Conservation (phyloP, 2,113 vertebrate genomes). For the Donacobius atricapilla region DNA sequence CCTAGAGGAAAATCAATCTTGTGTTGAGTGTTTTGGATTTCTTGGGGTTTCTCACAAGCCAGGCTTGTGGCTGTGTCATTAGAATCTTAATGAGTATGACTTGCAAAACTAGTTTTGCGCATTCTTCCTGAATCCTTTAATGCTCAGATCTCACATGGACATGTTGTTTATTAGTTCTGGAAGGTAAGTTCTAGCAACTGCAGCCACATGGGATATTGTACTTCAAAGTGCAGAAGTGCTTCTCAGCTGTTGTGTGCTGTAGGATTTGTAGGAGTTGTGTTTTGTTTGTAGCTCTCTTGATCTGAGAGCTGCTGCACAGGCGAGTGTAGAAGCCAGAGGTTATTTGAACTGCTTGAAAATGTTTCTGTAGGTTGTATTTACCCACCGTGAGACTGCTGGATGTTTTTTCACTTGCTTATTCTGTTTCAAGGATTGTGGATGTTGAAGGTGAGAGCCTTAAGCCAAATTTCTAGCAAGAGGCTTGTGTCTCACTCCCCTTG, state of each 20-base stretch:
- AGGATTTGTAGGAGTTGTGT: neutral
- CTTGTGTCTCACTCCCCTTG: neutral
- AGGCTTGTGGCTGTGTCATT: neutral
- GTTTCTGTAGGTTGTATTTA: neutral
- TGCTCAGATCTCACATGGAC: neutral
- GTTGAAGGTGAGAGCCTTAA: neutral
- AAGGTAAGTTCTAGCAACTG: neutral
- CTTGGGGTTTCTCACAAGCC: neutral
- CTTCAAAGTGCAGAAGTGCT: neutral
- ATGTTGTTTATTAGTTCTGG: neutral
- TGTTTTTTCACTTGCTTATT: neutral
- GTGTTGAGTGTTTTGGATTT: neutral
- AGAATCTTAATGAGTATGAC: neutral
- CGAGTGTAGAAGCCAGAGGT: neutral
- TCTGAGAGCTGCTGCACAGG: neutral
- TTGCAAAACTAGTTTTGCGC: slow-evolving; percentile 25
- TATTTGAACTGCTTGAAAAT: neutral
- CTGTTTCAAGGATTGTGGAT: neutral
- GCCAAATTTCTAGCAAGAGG: neutral
- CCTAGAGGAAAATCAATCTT: neutral
- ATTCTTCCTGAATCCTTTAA: neutral
- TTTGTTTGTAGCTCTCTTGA: neutral
- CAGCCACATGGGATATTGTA: neutral
- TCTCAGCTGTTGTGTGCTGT: neutral
- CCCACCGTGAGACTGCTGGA: neutral